Conservation (phyloP, 2,888 invertebrate species). For the Mythimna loreyi region DNA sequence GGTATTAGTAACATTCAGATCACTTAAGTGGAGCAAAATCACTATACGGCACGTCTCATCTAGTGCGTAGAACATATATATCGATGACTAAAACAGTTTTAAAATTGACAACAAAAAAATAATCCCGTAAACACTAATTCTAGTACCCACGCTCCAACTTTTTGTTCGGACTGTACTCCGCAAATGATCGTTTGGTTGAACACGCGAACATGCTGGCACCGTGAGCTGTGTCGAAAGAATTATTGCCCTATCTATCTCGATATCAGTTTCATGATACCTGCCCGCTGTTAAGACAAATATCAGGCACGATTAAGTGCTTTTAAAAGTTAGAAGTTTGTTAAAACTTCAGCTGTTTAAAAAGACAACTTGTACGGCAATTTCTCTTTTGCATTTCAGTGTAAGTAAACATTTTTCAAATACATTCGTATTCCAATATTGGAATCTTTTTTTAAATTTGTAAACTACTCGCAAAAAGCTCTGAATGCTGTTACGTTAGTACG, state of each 20-base stretch:
- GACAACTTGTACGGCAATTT: conserved; percentile 28
- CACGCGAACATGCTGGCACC: conserved; percentile 77
- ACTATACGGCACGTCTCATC: no score
- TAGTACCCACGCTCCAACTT: conserved; percentile 38
- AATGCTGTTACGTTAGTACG: neutral
- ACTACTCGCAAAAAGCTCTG: neutral
- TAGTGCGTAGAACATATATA: no score
- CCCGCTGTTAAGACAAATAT: conserved; percentile 63
- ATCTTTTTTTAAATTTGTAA: neutral
- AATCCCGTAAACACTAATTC: conserved; percentile 23
- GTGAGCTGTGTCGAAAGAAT: conserved; percentile 66
- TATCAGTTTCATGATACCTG: conserved; percentile 63
- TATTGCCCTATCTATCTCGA: conserved; percentile 65
- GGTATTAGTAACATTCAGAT: no score
- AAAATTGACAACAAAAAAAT: neutral
- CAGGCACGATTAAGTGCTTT: conserved; percentile 59
- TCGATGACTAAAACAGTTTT: no score
- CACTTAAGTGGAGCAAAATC: no score
- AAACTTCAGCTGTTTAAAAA: conserved; percentile 34
- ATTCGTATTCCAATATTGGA: neutral
- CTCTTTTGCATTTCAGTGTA: conserved; percentile 18
- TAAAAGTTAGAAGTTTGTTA: conserved; percentile 43
- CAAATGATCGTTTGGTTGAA: conserved; percentile 79
- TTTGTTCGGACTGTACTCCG: conserved; percentile 73
- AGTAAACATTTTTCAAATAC: conserved; percentile 4